Conservation (phyloP, 2,888 invertebrate species). For the Chrysotoxum bicinctum region DNA sequence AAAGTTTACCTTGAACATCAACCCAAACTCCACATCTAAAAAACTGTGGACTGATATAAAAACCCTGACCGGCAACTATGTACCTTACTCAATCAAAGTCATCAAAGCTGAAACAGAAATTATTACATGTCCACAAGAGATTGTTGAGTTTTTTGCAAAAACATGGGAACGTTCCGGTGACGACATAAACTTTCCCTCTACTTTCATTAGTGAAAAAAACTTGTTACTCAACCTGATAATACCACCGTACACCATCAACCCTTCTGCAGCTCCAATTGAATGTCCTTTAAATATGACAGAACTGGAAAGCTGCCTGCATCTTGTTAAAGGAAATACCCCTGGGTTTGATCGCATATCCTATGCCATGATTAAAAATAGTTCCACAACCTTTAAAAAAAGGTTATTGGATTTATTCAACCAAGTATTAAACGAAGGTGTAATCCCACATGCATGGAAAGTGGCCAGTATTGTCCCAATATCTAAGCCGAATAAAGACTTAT, state of each 20-base stretch:
- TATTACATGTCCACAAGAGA: background rate
- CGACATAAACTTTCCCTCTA: background rate
- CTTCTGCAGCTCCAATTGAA: background rate
- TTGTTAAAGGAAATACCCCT: conserved; percentile 6
- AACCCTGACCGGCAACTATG: background rate
- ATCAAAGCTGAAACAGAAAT: background rate
- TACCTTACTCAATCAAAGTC: background rate
- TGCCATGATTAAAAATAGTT: conserved; percentile 14
- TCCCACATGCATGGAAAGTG: conserved; percentile 30
- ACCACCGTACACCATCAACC: background rate
- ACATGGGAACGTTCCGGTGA: conserved; percentile 20
- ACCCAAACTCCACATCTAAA: background rate
- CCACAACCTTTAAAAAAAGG: background rate
- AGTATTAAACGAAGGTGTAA: conserved; percentile 9
- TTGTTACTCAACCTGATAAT: background rate
- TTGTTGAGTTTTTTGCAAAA: conserved; percentile 14
- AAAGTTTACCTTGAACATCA: background rate
- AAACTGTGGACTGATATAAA: conserved; percentile 13
- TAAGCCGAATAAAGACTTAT: background rate
- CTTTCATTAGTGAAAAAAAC: conserved; percentile 14
- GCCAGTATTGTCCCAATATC: conserved; percentile 11
- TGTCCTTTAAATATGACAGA: background rate
- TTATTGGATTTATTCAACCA: conserved; percentile 10
- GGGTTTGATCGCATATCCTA: conserved; percentile 21
- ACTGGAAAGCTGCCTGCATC: background rate